Evolutionary conservation across 2,797 vertebrate species (phyloP).

Genomic region (Sus cebifrons): DNA sequence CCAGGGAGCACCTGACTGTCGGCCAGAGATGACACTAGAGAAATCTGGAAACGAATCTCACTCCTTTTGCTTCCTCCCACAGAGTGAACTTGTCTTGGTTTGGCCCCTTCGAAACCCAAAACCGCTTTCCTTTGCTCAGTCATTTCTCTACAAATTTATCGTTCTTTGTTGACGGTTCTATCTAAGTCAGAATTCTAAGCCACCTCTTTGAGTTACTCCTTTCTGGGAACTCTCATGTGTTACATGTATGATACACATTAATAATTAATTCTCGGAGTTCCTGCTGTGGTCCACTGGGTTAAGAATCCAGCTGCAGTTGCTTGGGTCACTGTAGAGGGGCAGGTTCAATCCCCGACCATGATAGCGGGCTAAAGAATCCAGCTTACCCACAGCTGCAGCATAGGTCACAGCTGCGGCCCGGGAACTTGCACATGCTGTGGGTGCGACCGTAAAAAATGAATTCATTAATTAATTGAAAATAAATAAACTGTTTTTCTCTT

Average conservation of each 20-base stretch:
- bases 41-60: neutral
- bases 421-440: no score
- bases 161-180: neutral
- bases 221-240: neutral
- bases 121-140: neutral
- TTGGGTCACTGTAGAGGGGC: no score
- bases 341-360: no score
- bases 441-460: no score
- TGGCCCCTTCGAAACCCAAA: neutral
- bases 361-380: no score
- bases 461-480: no score
- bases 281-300: no score
- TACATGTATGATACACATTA: neutral
- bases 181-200: conserved; percentile 26
- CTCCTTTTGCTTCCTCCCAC: neutral
- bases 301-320: no score
- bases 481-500: neutral
- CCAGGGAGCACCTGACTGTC: neutral
- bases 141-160: neutral
- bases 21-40: neutral
- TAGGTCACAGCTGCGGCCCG: no score
- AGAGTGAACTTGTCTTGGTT: neutral
- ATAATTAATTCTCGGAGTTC: neutral
- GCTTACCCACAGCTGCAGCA: no score
- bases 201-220: neutral